Evolutionary conservation across 2,113 vertebrate genomes (phyloP).

Genomic region (Xenopus borealis): DNA sequence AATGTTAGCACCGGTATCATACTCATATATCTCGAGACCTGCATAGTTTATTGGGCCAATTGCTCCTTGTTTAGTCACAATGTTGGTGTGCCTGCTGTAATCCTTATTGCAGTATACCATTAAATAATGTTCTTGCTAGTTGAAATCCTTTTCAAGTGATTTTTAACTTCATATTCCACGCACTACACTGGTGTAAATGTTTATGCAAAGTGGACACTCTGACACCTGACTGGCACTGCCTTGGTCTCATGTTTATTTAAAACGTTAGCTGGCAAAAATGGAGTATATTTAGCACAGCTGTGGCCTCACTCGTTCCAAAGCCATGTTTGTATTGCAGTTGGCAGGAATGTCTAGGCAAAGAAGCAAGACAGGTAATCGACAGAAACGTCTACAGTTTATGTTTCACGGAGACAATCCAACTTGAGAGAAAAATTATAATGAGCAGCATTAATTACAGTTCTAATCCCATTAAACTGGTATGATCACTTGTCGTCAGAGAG

Average conservation of each 20-base stretch:
- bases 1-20: too few relatives aligned
- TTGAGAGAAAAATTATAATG: background rate
- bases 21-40: too few relatives aligned
- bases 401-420: background rate
- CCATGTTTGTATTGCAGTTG: conserved; percentile 23
- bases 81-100: too few relatives aligned
- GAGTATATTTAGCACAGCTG: conserved; percentile 15
- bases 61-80: too few relatives aligned
- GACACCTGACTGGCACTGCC: background rate
- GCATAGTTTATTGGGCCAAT: too few relatives aligned
- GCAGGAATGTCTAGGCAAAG: background rate
- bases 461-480: background rate
- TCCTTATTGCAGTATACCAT: too few relatives aligned
- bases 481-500: background rate
- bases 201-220: too few relatives aligned
- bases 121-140: too few relatives aligned
- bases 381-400: background rate
- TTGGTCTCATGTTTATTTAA: conserved; percentile 7
- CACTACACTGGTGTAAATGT: too few relatives aligned
- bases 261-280: conserved; percentile 10
- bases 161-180: too few relatives aligned
- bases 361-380: conserved; percentile 9
- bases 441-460: conserved; percentile 20
- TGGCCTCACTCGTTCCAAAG: conserved; percentile 1
- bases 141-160: too few relatives aligned